Conservation (phyloP, 2,113 vertebrate species). For the Herpetotheres cachinnans region DNA sequence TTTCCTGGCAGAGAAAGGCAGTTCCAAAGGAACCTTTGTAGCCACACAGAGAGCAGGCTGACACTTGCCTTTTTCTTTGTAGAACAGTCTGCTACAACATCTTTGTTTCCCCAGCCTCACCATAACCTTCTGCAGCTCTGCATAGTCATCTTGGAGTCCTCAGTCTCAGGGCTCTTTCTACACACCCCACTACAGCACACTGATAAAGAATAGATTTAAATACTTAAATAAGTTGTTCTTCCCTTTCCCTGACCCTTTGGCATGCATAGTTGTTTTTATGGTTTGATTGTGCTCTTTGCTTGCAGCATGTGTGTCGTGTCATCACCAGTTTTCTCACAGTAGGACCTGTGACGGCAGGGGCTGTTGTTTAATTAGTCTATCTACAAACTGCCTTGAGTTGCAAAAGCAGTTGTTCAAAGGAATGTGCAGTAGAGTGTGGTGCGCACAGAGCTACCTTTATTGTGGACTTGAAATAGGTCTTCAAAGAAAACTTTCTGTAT, state of each 20-base stretch:
- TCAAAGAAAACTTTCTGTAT: neutral
- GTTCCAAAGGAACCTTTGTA: neutral
- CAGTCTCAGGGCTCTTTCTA: neutral
- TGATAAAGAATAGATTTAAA: neutral
- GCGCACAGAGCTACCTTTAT: neutral
- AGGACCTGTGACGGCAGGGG: neutral
- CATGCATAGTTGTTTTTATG: neutral
- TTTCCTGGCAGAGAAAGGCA: neutral
- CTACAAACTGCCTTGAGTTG: neutral
- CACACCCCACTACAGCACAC: neutral
- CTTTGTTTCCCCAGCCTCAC: neutral
- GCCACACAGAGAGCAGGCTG: neutral
- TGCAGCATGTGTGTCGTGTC: neutral
- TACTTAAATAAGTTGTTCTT: neutral
- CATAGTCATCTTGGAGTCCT: rapidly evolving
- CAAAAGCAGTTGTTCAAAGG: neutral
- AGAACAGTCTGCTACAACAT: rapidly evolving
- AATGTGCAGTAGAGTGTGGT: neutral
- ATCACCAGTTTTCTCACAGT: neutral
- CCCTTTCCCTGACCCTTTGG: neutral
- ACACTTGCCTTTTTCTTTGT: neutral
- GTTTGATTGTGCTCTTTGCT: neutral
- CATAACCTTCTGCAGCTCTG: neutral
- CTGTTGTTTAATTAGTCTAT: neutral
- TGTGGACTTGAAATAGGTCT: neutral